These are phyloP conservation scores for Melanitta fusca DNA, from an alignment of 2,797 vertebrate genomes.

Conservation along the genomic window DNA sequence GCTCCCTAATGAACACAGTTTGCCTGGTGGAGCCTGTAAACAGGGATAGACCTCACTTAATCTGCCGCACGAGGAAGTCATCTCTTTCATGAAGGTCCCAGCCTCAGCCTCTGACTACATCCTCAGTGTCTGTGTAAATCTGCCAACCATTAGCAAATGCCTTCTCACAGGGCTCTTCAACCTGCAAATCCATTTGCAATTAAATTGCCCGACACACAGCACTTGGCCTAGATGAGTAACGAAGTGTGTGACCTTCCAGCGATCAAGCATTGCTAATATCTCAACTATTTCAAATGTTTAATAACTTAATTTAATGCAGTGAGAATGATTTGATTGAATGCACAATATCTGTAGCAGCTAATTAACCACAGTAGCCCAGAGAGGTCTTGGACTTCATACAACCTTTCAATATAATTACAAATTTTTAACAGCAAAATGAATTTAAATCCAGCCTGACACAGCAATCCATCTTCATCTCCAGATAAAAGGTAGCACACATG, in stretches of 20 bases:
- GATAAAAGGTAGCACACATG: conserved; percentile 29
- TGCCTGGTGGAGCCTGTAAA: background rate
- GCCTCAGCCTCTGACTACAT: background rate
- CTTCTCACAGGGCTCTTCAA: conserved; percentile 21
- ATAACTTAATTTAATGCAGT: conserved; percentile 61
- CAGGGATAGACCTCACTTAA: background rate
- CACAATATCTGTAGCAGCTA: conserved; percentile 47
- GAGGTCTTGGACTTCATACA: conserved; percentile 53
- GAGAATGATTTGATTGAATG: conserved; percentile 39
- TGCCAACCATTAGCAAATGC: conserved; percentile 7
- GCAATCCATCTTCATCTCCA: conserved; percentile 56
- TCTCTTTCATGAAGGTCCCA: background rate
- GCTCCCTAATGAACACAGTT: background rate
- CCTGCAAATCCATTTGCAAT: conserved; percentile 45
- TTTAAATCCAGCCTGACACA: conserved; percentile 54
- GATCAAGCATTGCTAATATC: conserved; percentile 24
- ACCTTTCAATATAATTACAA: conserved; percentile 53
- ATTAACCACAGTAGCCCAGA: conserved; percentile 54
- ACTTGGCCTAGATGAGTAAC: conserved; percentile 26
- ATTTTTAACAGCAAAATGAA: conserved; percentile 54
- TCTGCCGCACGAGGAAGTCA: background rate
- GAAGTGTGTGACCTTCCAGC: conserved; percentile 39
- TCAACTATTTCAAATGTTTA: conserved; percentile 38
- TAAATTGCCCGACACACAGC: background rate
- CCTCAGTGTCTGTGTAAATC: background rate